These are phyloP conservation scores for Pycnomerus fuliginosus DNA, from an alignment of 2,888 invertebrate species.

Conservation along the genomic window DNA sequence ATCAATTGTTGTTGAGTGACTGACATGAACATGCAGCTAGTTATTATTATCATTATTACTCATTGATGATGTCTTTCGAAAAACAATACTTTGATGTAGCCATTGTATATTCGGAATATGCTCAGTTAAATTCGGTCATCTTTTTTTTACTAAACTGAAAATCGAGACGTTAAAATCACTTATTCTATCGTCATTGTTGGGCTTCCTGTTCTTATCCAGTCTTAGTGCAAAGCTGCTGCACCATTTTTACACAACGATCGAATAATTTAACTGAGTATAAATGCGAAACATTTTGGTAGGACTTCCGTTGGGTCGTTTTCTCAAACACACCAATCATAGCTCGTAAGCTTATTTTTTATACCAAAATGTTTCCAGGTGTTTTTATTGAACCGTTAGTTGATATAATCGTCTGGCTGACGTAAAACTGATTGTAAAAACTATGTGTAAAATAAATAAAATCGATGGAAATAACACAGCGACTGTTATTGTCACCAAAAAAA, in stretches of 20 bases:
- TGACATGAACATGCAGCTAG: slow-evolving; percentile 33
- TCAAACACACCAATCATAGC: slow-evolving; percentile 22
- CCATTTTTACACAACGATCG: slow-evolving; percentile 27
- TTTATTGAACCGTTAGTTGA: slow-evolving; percentile 28
- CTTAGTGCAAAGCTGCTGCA: slow-evolving; percentile 38
- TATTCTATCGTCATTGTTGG: slow-evolving; percentile 38
- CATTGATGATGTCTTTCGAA: slow-evolving; percentile 32
- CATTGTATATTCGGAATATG: slow-evolving; percentile 36
- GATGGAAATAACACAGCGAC: slow-evolving; percentile 44
- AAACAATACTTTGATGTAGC: slow-evolving; percentile 40
- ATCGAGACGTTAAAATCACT: too few relatives aligned
- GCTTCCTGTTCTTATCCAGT: slow-evolving; percentile 38
- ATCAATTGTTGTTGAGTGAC: slow-evolving; percentile 36
- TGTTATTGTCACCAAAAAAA: slow-evolving; percentile 14
- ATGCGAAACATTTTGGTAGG: slow-evolving; percentile 26
- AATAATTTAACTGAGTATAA: slow-evolving; percentile 43
- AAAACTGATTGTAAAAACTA: slow-evolving; percentile 44
- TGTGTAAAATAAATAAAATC: slow-evolving; percentile 44
- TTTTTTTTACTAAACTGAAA: too few relatives aligned
- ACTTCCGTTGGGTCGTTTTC: slow-evolving; percentile 14
- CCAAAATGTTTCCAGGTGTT: neutral
- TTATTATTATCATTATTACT: slow-evolving; percentile 31
- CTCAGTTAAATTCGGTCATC: slow-evolving; percentile 42
- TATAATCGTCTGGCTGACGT: slow-evolving; percentile 41
- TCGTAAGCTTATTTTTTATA: slow-evolving; percentile 14